Evolutionary conservation across 1,140 invertebrate genomes (phyloP).

Genomic region (Leucophenga varia): DNA sequence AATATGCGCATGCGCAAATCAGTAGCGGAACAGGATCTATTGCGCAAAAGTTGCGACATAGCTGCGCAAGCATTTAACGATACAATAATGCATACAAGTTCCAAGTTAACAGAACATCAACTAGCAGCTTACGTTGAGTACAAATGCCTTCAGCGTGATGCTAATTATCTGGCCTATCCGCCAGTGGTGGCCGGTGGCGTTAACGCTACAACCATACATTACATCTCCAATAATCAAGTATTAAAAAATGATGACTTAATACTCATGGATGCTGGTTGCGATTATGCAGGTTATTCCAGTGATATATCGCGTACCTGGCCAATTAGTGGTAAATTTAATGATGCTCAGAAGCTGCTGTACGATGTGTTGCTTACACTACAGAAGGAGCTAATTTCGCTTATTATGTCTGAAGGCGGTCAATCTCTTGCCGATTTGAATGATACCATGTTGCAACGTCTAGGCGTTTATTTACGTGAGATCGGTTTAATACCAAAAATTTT

Average conservation of each 20-base stretch:
- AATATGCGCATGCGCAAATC: constrained; percentile 82
- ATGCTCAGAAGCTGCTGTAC: constrained; percentile 76
- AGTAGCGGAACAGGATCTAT: constrained; percentile 74
- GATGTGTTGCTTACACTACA: constrained; percentile 81
- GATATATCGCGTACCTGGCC: constrained; percentile 93
- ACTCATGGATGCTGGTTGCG: constrained; percentile 86
- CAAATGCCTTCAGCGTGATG: constrained; percentile 78
- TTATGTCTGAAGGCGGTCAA: constrained; percentile 57
- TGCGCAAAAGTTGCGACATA: constrained; percentile 78
- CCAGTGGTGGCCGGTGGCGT: constrained; percentile 89
- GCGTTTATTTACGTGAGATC: constrained; percentile 71
- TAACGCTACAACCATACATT: constrained; percentile 92
- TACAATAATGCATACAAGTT: constrained; percentile 70
- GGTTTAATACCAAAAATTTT: constrained; percentile 60
- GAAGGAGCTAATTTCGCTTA: constrained; percentile 64
- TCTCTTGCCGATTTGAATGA: constrained; percentile 79
- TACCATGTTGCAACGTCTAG: constrained; percentile 77
- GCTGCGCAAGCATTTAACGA: constrained; percentile 74
- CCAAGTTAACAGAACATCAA: constrained; percentile 74
- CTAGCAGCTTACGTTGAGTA: constrained; percentile 87
- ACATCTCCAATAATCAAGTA: constrained; percentile 86
- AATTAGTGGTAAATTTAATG: constrained; percentile 77
- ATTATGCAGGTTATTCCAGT: constrained; percentile 77
- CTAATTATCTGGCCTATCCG: constrained; percentile 87
- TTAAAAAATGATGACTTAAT: constrained; percentile 75